Conservation (phyloP, 1,140 invertebrate species). For the Lasaia peninsularis region DNA sequence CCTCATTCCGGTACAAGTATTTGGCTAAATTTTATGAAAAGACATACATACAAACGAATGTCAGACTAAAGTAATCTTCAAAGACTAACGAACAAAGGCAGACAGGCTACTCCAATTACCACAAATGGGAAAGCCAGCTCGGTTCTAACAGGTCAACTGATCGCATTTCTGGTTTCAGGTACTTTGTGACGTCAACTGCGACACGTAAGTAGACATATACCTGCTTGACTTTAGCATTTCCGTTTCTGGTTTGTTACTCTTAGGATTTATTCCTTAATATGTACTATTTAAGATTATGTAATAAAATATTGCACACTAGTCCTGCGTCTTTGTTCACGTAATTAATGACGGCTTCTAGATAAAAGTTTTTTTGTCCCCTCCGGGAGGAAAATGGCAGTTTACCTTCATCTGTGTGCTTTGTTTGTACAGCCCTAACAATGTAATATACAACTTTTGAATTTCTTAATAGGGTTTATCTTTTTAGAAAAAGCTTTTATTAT, state of each 20-base stretch:
- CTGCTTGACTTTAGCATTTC: not conserved
- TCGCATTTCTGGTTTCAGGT: constrained; percentile 1
- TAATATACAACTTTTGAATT: too few relatives aligned
- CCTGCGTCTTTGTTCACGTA: too few relatives aligned
- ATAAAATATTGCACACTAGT: too few relatives aligned
- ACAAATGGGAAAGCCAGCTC: not conserved
- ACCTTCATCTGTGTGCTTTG: too few relatives aligned
- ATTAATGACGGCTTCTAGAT: too few relatives aligned
- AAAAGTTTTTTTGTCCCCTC: too few relatives aligned
- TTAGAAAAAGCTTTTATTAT: too few relatives aligned
- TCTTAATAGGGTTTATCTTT: too few relatives aligned
- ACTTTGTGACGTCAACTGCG: not conserved
- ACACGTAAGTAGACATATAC: not conserved
- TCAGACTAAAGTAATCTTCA: not conserved
- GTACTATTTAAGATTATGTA: too few relatives aligned
- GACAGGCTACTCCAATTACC: not conserved
- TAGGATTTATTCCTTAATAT: not conserved
- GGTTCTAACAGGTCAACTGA: not conserved
- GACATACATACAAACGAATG: not conserved
- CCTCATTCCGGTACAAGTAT: too few relatives aligned
- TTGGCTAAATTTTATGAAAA: not conserved
- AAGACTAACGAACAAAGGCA: constrained; percentile 5
- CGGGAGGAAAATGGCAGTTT: too few relatives aligned
- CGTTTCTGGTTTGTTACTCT: not conserved
- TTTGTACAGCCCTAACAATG: too few relatives aligned